Conservation (phyloP, 2,113 vertebrate species). For the Lichenostomus cassidix region DNA sequence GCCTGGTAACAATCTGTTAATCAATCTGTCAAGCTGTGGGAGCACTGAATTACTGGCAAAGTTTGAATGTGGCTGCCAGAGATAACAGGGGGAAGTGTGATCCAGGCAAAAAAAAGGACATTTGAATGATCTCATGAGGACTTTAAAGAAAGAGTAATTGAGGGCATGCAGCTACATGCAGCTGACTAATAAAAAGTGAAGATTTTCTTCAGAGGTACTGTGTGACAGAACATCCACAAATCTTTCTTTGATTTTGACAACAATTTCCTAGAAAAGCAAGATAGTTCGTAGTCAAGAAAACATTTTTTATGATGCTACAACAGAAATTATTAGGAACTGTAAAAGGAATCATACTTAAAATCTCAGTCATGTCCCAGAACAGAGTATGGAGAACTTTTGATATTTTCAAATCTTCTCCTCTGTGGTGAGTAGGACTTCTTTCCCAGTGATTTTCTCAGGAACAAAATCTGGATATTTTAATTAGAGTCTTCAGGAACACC, state of each 20-base stretch:
- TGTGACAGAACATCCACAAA: background rate
- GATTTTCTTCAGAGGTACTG: background rate
- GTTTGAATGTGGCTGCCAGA: slow-evolving; percentile 17
- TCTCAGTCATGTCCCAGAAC: background rate
- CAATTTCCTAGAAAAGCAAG: background rate
- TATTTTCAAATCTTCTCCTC: background rate
- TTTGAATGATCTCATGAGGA: slow-evolving; percentile 17
- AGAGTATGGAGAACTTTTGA: background rate
- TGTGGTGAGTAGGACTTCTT: background rate
- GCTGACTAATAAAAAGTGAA: background rate
- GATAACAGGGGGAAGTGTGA: background rate
- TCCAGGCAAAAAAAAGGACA: slow-evolving; percentile 26
- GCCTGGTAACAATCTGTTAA: slow-evolving; percentile 58
- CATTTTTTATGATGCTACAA: background rate
- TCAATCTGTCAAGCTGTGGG: slow-evolving; percentile 55
- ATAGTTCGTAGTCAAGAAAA: background rate
- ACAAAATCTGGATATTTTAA: background rate
- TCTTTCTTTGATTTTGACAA: background rate
- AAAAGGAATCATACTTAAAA: background rate
- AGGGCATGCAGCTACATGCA: background rate
- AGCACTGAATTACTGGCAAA: slow-evolving; percentile 38
- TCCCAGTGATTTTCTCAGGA: background rate
- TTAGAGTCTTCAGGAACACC: background rate
- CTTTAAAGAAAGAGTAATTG: slow-evolving; percentile 24
- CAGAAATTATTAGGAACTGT: background rate